Evolutionary conservation across 2,888 invertebrate species (phyloP), one percentile per base, ranked within the genome.

Genomic region (Rhodophaea formosa): DNA sequence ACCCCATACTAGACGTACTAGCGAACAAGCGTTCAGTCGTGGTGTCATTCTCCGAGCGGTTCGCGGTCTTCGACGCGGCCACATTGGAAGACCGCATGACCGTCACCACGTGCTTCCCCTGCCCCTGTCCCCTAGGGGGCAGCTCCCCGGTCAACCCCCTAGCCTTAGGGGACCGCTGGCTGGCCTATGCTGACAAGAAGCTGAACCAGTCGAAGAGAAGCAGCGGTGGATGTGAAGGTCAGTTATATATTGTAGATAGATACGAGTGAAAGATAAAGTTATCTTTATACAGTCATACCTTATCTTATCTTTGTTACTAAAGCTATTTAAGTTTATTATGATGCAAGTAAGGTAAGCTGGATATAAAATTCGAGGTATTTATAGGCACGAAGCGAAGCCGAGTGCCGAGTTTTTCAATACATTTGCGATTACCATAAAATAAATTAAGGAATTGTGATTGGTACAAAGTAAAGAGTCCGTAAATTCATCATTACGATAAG

Each of bases 21-120:
- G 96, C 97, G n/a, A 98, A 98, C 88, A 95, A 95, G 70, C 94
- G 96, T 60, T 97, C 97, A 8, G 93, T 99, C 51, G 96, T 96
- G 14, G 95, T 97, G 2, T 95, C 97, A 0, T 98, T 98, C 85
- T 92, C 95, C 53, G 98, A 98, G 86, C 95, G 96, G 61, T 95
- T 98, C 67, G 97, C 97, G 0, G 95, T 98, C 10, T 97, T 98
- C 83, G 97, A 98, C 88, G 96, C 97, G 2, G 94, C 95, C 64
- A 96, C 95, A 0, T 92, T 98, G 52, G 97, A 97, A 75, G 97
- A 97, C 82, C 92, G 95, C 44, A 92, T 97, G 72, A 95, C 96
- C 12, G 94, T 98, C 52, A 97, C 97, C 53, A 96, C 97, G 30
- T 98, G 98, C 82, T 97, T 95, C 85, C 95, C 97, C 32, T 96